Evolutionary conservation across 1,140 invertebrate species (phyloP), one percentile per base, ranked within the genome.

Genomic region (Galleria mellonella): DNA sequence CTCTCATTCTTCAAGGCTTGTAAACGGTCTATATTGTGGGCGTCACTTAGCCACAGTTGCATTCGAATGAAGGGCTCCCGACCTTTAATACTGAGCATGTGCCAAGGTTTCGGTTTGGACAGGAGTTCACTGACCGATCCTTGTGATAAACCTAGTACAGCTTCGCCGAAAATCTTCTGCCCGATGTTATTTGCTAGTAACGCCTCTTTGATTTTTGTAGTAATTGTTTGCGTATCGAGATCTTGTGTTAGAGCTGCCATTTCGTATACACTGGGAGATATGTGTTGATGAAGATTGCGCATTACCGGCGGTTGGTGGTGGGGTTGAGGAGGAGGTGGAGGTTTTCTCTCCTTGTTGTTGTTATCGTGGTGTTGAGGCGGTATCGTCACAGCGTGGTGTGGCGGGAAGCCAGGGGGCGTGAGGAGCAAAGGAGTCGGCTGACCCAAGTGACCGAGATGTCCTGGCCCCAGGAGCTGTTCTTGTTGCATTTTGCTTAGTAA

Each of bases 51-150:
- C 97, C 97, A 99, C 13, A 98, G 83, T 75, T 98, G 97, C 97
- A 99, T 99, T 48, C 97, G 90, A 50, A 99, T 98, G 87, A 99
- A 99, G 0, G 98, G 98, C 79, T 99, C 97, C 17, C 97, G 88
- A 0, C 97, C 97, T 83, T 99, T 99, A 73, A 99, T 98, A 62
- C 96, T 98, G 5, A 99, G 89, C 97, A 99, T 98, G 71, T 98
- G 96, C 98, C 98, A 99, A 0, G 97, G 97, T 72, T 99, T 99
- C 0, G 98, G 98, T 84, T 99, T 99, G 35, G 97, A 98, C 0
- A 99, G 88, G 9, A 99, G 86, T 84, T 99, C 98, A 70, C 96
- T 98, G 0, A 99, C 97, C 0, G 97, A 98, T 10, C 97, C 98
- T 83, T 99, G 97, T 1, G 96, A 98, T 9, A 99, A 87, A 0